Conservation (phyloP, 1,140 invertebrate genomes). For the Trachymyrmex septentrionalis region DNA sequence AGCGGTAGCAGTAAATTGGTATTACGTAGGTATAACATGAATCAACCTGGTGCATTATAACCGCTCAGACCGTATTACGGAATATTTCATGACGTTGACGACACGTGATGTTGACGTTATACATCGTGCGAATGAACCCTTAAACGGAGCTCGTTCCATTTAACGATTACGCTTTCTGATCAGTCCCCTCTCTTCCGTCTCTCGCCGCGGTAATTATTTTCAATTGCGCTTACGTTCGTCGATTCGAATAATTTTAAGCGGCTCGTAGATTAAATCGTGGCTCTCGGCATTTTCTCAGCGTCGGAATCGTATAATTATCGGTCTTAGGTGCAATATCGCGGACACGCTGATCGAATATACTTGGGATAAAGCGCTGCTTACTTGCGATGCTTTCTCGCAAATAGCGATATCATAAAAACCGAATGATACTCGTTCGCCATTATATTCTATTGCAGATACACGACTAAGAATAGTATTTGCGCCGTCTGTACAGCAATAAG, state of each 20-base stretch:
- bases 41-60: background rate
- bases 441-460: background rate
- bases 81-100: conserved; percentile 2
- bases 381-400: conserved; percentile 30
- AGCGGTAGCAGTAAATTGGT: conserved; percentile 10
- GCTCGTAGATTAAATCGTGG: conserved; percentile 45
- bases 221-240: conserved; percentile 13
- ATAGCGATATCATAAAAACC: conserved; percentile 18
- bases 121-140: conserved; percentile 5
- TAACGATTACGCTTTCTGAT: background rate
- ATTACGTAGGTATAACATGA: conserved; percentile 17
- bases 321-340: background rate
- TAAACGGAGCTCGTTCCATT: conserved; percentile 13
- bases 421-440: conserved; percentile 27
- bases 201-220: conserved; percentile 27
- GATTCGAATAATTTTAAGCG: conserved; percentile 46
- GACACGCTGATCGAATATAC: background rate
- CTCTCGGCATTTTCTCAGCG: conserved; percentile 43
- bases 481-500: background rate
- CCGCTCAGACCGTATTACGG: background rate
- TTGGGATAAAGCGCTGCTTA: background rate
- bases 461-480: conserved; percentile 19
- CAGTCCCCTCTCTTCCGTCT: too few relatives aligned
- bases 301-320: conserved; percentile 53
- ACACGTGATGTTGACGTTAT: background rate